Percentiles rank a stretch among this genome's conserved stretches.
These are phyloP conservation scores for Prinia subflava DNA, from an alignment of 2,113 vertebrate species.

Conservation along the genomic window DNA sequence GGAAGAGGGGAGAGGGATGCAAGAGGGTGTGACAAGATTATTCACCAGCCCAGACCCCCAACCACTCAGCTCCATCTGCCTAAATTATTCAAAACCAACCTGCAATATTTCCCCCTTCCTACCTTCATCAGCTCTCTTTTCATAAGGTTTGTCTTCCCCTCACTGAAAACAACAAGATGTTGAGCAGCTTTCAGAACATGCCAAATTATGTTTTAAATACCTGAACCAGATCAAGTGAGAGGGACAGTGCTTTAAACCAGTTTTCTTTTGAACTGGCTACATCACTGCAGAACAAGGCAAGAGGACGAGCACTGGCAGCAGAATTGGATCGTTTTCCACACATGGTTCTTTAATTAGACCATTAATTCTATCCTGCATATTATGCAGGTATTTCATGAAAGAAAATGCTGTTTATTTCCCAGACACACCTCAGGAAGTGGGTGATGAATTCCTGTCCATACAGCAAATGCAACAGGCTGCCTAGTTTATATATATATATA, in stretches of 20 bases:
- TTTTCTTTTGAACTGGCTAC: neutral
- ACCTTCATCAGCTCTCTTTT: neutral
- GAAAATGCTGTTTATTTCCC: neutral
- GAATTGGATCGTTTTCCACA: neutral
- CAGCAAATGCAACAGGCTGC: rapidly evolving
- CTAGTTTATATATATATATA: no score
- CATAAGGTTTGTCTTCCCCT: neutral
- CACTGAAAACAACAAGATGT: neutral
- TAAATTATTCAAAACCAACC: neutral
- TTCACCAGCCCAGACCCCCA: neutral
- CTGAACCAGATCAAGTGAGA: neutral
- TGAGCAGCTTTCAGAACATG: neutral
- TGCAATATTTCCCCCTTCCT: neutral
- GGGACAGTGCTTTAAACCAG: neutral
- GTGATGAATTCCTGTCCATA: neutral
- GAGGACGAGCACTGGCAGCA: neutral
- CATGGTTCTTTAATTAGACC: neutral
- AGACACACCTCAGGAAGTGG: neutral
- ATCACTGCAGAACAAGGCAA: neutral
- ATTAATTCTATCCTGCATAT: rapidly evolving
- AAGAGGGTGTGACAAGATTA: neutral
- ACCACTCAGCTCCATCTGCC: neutral
- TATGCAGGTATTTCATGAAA: neutral
- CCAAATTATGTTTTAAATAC: neutral
- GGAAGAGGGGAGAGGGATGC: neutral